Evolutionary conservation across 2,113 vertebrate species (phyloP).

Genomic region (Sylvia atricapilla): DNA sequence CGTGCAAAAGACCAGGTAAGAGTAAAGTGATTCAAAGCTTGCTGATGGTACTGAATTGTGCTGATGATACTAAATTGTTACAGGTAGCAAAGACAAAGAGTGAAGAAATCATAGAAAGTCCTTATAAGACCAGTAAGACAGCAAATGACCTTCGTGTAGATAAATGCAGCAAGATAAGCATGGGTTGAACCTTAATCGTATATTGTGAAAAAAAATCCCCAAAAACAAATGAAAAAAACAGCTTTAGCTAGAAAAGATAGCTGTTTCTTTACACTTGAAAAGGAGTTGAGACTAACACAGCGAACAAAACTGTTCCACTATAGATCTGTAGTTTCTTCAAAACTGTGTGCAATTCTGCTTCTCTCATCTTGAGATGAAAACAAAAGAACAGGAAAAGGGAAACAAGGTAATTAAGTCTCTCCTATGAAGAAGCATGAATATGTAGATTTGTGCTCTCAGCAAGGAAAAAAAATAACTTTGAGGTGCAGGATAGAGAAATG

Average conservation of each 20-base stretch:
- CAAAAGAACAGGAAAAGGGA: background rate
- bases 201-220: background rate
- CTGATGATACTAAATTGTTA: background rate
- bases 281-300: background rate
- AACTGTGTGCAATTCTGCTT: background rate
- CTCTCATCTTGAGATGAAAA: background rate
- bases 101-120: background rate
- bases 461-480: background rate
- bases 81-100: background rate
- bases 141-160: rapidly evolving
- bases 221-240: background rate
- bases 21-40: background rate
- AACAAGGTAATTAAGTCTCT: background rate
- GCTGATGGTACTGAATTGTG: background rate
- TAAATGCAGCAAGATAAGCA: background rate
- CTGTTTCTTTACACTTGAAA: background rate
- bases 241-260: background rate
- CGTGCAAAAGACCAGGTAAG: background rate
- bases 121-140: background rate
- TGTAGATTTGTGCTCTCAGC: background rate
- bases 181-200: background rate
- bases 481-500: background rate
- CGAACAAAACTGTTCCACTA: background rate
- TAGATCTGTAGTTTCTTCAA: background rate
- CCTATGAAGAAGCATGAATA: background rate